Conservation (phyloP, 2,113 vertebrate genomes). For the Gnathonemus echidnorhynchus region DNA sequence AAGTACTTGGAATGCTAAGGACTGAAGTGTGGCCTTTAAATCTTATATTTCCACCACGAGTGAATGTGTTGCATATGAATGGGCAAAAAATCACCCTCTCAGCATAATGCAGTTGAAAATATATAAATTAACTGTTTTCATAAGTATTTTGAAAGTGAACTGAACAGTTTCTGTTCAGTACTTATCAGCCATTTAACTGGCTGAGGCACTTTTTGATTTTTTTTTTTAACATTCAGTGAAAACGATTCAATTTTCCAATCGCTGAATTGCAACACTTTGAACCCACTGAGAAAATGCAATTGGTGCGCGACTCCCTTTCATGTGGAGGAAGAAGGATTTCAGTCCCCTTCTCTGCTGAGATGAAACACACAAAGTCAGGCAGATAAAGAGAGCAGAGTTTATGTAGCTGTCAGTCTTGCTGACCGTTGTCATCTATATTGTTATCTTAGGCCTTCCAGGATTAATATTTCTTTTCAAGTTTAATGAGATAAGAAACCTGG, state of each 20-base stretch:
- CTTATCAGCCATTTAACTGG: neutral
- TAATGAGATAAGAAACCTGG: slow-evolving; percentile 82
- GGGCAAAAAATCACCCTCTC: neutral
- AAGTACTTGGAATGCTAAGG: neutral
- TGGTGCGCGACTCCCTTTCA: slow-evolving; percentile 8
- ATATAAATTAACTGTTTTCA: neutral
- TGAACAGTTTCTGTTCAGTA: neutral
- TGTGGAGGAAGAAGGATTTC: slow-evolving; percentile 18
- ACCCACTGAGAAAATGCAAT: neutral
- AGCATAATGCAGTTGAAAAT: neutral
- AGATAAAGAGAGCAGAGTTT: slow-evolving; percentile 40
- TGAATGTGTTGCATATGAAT: neutral
- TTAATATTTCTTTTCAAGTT: slow-evolving; percentile 85
- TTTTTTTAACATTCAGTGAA: neutral
- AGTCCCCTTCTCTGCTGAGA: slow-evolving; percentile 30
- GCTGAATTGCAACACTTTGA: neutral
- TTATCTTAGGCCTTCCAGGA: slow-evolving; percentile 70
- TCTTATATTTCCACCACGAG: neutral
- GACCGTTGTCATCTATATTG: slow-evolving; percentile 49
- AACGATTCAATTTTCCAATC: neutral
- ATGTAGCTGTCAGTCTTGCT: slow-evolving; percentile 48
- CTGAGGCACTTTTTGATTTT: too few species aligned
- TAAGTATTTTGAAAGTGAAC: neutral
- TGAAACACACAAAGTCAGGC: slow-evolving; percentile 35
- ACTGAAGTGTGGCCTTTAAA: neutral